Evolutionary conservation across 2,888 invertebrate species (phyloP).

Genomic region (Syrista parreyssii): DNA sequence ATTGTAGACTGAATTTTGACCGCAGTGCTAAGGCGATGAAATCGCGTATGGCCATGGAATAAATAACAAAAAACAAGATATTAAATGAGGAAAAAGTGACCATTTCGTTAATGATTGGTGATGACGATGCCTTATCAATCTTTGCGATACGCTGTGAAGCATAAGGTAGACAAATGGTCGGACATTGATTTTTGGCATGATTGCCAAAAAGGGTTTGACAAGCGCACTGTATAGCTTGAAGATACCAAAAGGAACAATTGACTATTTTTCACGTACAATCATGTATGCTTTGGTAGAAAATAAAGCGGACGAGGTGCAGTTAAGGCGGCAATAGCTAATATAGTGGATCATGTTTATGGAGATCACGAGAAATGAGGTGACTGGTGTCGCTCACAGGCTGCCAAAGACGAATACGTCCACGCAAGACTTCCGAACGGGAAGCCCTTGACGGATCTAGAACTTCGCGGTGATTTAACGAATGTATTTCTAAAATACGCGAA

Average conservation of each 20-base stretch:
- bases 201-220: constrained; percentile 19
- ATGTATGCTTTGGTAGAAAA: constrained; percentile 23
- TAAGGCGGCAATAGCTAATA: no score
- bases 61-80: constrained; percentile 20
- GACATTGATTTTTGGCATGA: constrained; percentile 25
- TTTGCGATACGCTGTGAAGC: constrained; percentile 24
- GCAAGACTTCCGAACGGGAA: no score
- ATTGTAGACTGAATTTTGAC: constrained; percentile 28
- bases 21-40: constrained; percentile 33
- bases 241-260: constrained; percentile 17
- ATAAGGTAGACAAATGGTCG: constrained; percentile 19
- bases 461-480: no score
- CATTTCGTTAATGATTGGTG: constrained; percentile 23
- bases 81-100: constrained; percentile 22
- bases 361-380: no score
- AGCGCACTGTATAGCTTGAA: constrained; percentile 19
- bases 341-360: no score
- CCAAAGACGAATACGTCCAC: no score
- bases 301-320: constrained; percentile 11
- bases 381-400: no score
- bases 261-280: constrained; percentile 20
- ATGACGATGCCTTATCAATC: constrained; percentile 30
- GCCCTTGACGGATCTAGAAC: no score
- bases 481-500: no score
- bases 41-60: constrained; percentile 25